Evolutionary conservation across 2,113 vertebrate species (phyloP), one percentile per base, ranked within the genome.

Genomic region (Microtus pennsylvanicus): DNA sequence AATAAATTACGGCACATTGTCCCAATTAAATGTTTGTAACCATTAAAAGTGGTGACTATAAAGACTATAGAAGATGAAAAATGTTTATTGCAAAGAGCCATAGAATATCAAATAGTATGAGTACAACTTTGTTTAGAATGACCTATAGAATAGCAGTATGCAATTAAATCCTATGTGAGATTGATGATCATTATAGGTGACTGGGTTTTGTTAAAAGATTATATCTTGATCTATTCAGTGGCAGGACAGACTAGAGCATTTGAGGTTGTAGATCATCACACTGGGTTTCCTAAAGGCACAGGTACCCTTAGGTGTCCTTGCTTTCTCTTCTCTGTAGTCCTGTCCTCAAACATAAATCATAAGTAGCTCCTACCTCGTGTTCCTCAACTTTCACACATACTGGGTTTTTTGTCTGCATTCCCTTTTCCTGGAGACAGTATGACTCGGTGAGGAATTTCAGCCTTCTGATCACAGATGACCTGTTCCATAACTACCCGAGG

Each of bases 21-120:
- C 52, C 94, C 91, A 94, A 0, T 82, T 65, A 70, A 96, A 83
- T 96, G 55, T 96, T 95, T 96, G 47, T 38, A 72, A 42, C 93
- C 65, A 89, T 94, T 96, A 89, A 93, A 96, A 96, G 77, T 63
- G 26, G n/a, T 93, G 77, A 91, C 95, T 97, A 91, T 74, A 70
- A 94, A 94, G 47, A 89, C 74, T 95, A 30, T 91, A 45, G 61
- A 95, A 96, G 80, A 88, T 95, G 90, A 80, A 94, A 93, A 96
- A 83, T 35, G 26, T 38, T 58, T 94, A 90, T 93, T 93, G 30
- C 92, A 85, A 96, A 92, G 67, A 92, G 26, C 94, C 94, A 55
- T 86, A 72, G 50, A 97, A 93, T 90, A 63, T 30, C 69, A 94
- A 93, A 77, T 45, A 91, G 2, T 91, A 55, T 83, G 42, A 96